Evolutionary conservation across 2,888 invertebrate genomes (phyloP).

Genomic region (Bimastos eiseni): DNA sequence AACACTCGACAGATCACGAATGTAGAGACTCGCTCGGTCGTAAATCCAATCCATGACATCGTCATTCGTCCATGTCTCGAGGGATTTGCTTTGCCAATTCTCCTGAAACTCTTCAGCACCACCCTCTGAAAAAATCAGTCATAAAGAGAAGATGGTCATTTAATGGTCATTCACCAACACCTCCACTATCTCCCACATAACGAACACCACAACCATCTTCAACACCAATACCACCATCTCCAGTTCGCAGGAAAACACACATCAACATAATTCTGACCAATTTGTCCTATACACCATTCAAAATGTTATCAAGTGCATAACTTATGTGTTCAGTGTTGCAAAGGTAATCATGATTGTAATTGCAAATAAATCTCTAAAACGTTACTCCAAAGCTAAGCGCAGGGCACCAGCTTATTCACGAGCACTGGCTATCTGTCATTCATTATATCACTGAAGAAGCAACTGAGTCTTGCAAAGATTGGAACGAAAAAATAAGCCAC

Average conservation of each 20-base stretch:
- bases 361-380: too few relatives aligned
- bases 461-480: neutral
- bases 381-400: too few relatives aligned
- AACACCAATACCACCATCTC: too few relatives aligned
- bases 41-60: slow-evolving; percentile 10
- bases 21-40: neutral
- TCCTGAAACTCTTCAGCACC: neutral
- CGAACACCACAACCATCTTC: too few relatives aligned
- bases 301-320: neutral
- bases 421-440: too few relatives aligned
- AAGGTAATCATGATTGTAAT: too few relatives aligned
- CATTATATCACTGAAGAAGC: neutral
- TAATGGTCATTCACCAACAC: too few relatives aligned
- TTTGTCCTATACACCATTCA: neutral
- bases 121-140: neutral
- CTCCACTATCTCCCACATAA: neutral
- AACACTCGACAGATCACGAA: slow-evolving; percentile 19
- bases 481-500: neutral
- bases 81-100: neutral
- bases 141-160: neutral
- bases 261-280: neutral
- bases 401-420: too few relatives aligned
- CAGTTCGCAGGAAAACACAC: neutral
- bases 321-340: neutral
- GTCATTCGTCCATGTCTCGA: neutral